These are phyloP conservation scores for Gymnodraco acuticeps DNA, from an alignment of 2,797 vertebrate genomes.

Conservation along the genomic window DNA sequence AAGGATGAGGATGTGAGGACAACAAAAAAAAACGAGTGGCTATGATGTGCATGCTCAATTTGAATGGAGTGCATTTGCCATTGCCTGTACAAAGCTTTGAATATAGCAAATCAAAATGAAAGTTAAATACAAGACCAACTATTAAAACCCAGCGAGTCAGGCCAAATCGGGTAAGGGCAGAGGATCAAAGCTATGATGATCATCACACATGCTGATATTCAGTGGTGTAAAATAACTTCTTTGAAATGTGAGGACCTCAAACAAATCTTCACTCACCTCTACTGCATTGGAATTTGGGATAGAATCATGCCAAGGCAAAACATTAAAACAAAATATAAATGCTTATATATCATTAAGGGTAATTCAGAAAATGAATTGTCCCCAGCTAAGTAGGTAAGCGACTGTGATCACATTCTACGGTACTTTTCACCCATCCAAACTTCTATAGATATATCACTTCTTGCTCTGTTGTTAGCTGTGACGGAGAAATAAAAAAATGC, in stretches of 20 bases:
- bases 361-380: background rate
- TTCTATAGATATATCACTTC: conserved; percentile 10
- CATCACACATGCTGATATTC: background rate
- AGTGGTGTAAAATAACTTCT: background rate
- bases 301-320: background rate
- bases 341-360: background rate
- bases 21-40: too few species aligned
- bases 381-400: background rate
- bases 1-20: too few species aligned
- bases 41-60: background rate
- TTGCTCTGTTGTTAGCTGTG: background rate
- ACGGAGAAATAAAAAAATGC: conserved; percentile 10
- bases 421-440: conserved; percentile 7
- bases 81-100: background rate
- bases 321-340: background rate
- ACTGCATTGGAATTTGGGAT: background rate
- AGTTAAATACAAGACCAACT: too few species aligned
- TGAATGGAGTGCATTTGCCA: too few species aligned
- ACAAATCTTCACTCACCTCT: background rate
- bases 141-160: too few species aligned
- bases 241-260: background rate
- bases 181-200: background rate
- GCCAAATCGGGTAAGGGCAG: too few species aligned
- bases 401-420: conserved; percentile 11
- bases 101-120: too few species aligned